Evolutionary conservation across 1,140 invertebrate genomes (phyloP).

Genomic region (Calosoma granatense): DNA sequence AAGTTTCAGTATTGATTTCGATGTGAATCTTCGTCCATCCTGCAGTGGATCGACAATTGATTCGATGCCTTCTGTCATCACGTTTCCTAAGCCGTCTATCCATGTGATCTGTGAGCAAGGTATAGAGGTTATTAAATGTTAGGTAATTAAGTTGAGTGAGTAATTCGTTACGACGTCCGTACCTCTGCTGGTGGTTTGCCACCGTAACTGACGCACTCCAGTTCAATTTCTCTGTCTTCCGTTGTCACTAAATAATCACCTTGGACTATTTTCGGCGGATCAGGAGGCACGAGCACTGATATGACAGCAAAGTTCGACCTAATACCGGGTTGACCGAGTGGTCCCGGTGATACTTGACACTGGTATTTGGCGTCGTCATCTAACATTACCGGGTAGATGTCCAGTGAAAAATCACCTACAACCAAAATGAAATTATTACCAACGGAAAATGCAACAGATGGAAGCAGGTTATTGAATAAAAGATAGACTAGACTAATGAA

Average conservation of each 20-base stretch:
- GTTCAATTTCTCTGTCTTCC: slow-evolving; percentile 76
- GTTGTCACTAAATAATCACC: slow-evolving; percentile 72
- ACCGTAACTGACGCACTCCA: slow-evolving; percentile 80
- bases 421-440: slow-evolving; percentile 27
- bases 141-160: not conserved
- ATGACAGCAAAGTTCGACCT: slow-evolving; percentile 72
- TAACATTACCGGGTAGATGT: slow-evolving; percentile 77
- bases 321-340: slow-evolving; percentile 60
- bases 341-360: slow-evolving; percentile 72
- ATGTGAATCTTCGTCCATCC: slow-evolving; percentile 70
- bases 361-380: slow-evolving; percentile 87
- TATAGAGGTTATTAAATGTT: too few relatives aligned
- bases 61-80: slow-evolving; percentile 63
- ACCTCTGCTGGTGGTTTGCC: slow-evolving; percentile 89
- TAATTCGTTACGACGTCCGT: slow-evolving; percentile 36
- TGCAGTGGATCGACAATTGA: slow-evolving; percentile 60
- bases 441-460: too few relatives aligned
- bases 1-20: slow-evolving; percentile 74
- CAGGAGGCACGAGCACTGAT: slow-evolving; percentile 81
- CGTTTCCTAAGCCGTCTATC: slow-evolving; percentile 80
- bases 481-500: too few relatives aligned
- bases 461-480: slow-evolving; percentile 4
- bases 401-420: slow-evolving; percentile 75
- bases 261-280: slow-evolving; percentile 76
- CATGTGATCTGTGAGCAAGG: slow-evolving; percentile 69